A percentile compares a stretch with the other conserved stretches of the same genome.
These are phyloP conservation scores for Lucilia cuprina DNA, from an alignment of 1,140 invertebrate genomes.

Conservation along the genomic window DNA sequence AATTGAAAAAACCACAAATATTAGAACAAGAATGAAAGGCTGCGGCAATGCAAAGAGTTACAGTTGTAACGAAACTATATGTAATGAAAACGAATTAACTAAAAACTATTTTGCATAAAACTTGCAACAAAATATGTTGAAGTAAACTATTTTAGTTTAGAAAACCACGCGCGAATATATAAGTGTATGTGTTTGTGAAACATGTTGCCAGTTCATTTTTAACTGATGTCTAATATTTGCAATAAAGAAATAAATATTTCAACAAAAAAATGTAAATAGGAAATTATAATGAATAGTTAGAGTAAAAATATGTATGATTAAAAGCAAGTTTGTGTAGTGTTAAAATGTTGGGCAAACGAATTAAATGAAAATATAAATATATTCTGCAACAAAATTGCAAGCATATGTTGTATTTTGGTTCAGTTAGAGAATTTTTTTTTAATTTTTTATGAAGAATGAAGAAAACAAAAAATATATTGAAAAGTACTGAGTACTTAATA, in stretches of 20 bases:
- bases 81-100: background rate
- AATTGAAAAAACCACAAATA: background rate
- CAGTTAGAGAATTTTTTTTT: too few relatives aligned
- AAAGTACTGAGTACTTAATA: too few relatives aligned
- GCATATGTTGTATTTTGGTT: too few relatives aligned
- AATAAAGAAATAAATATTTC: background rate
- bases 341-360: too few relatives aligned
- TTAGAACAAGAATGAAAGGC: background rate
- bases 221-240: background rate
- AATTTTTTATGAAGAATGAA: too few relatives aligned
- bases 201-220: background rate
- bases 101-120: background rate
- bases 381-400: too few relatives aligned
- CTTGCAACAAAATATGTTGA: background rate
- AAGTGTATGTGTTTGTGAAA: too few relatives aligned
- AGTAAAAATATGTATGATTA: background rate
- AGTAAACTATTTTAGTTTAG: background rate
- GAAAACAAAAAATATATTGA: too few relatives aligned
- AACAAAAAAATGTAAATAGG: background rate
- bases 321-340: background rate
- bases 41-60: background rate
- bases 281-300: background rate
- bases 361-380: too few relatives aligned
- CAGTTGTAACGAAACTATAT: background rate
- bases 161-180: too few relatives aligned